phyloP scores from a whole-genome alignment of 2,113 vertebrate species.

The Brachyhypopomus occidentalis region DNA sequence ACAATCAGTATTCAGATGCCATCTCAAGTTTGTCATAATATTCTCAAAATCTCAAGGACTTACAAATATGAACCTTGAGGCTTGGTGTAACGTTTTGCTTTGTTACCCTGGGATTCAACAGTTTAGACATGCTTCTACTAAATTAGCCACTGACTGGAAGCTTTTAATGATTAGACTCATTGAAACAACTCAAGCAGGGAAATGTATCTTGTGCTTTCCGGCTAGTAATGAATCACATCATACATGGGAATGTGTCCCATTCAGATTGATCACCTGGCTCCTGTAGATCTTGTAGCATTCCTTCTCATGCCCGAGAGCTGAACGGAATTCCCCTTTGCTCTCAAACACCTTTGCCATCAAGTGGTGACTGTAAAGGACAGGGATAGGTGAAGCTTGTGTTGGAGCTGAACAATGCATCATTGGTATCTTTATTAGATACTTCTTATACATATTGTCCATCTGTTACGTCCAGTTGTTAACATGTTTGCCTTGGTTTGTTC shows the following conservation, averaged over 20 bases:
- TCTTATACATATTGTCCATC: neutral
- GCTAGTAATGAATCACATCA: too few species aligned
- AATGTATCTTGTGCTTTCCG: too few species aligned
- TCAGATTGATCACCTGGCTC: constrained; percentile 76
- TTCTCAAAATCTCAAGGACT: neutral
- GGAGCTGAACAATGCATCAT: neutral
- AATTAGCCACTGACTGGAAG: neutral
- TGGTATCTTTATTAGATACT: neutral
- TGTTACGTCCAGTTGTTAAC: neutral
- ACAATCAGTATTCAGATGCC: constrained; percentile 4
- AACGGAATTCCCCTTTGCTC: constrained; percentile 91
- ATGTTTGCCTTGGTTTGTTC: neutral
- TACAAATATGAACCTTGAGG: neutral
- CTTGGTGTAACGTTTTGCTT: neutral
- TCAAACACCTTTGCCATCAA: constrained; percentile 88
- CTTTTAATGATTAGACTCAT: neutral
- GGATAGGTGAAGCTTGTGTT: neutral
- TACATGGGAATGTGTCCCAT: neutral
- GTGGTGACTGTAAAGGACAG: constrained; percentile 79
- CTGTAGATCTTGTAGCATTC: constrained; percentile 89
- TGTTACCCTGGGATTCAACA: neutral
- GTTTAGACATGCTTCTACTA: neutral
- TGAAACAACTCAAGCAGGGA: too few species aligned
- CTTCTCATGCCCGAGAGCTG: constrained; percentile 89
- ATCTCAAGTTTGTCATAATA: too few species aligned